phyloP scores from a whole-genome alignment of 2,113 vertebrate genomes.

The Tenebrosternarchus preto region DNA sequence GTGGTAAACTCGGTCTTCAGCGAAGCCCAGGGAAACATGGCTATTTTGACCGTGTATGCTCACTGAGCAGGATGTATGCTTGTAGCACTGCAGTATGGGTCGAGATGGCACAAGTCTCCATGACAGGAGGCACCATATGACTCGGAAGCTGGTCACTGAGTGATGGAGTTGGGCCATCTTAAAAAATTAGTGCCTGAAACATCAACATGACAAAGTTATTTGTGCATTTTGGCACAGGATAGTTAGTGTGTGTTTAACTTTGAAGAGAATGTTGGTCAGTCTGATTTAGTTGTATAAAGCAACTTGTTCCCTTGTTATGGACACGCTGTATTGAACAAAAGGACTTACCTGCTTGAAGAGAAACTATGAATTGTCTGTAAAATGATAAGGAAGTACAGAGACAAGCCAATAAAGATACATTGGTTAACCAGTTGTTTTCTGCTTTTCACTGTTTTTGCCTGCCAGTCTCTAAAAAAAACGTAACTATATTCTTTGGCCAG shows the following conservation, averaged over 20 bases:
- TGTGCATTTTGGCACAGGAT: background rate
- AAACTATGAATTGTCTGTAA: background rate
- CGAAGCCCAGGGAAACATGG: no score
- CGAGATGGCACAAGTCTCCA: no score
- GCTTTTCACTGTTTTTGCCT: background rate
- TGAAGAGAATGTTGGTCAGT: background rate
- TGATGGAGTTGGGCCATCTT: no score
- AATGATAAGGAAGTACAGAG: background rate
- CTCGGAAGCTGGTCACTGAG: no score
- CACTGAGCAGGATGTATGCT: no score
- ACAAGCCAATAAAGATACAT: background rate
- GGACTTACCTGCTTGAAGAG: background rate
- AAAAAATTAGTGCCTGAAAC: no score
- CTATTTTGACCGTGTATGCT: no score
- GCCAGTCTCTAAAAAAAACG: background rate
- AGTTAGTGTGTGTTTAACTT: background rate
- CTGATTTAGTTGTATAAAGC: background rate
- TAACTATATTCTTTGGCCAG: conserved; percentile 46
- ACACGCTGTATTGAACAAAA: background rate
- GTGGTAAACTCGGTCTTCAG: no score
- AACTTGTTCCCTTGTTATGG: background rate
- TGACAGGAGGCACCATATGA: no score
- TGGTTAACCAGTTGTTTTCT: background rate
- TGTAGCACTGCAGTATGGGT: no score
- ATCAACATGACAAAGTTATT: no score